phyloP scores from a whole-genome alignment of 2,797 vertebrate genomes.

The Danio jaintianensis region DNA sequence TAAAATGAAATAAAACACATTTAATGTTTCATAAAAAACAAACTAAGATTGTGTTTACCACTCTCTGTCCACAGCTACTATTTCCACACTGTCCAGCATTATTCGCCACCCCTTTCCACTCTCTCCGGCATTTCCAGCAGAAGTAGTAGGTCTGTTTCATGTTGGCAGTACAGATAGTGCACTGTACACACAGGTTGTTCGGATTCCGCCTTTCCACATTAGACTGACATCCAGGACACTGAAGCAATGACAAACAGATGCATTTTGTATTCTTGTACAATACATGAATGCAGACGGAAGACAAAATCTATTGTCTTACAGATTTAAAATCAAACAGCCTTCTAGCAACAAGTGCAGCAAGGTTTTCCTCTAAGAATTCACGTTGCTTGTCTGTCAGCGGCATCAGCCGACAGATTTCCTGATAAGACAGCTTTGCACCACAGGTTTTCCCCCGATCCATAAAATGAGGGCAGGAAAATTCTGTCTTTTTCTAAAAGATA shows the following conservation, averaged over 20 bases:
- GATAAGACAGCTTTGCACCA: slow-evolving; percentile 64
- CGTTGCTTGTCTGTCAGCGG: slow-evolving; percentile 67
- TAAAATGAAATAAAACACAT: too few relatives aligned
- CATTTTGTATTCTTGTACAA: too few relatives aligned
- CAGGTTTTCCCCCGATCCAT: slow-evolving; percentile 47
- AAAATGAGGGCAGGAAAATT: slow-evolving; percentile 71
- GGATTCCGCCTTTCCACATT: slow-evolving; percentile 68
- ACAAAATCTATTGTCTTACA: slow-evolving; percentile 61
- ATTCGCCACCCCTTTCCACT: slow-evolving; percentile 70
- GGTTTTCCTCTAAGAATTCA: slow-evolving; percentile 70
- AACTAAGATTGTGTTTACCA: slow-evolving; percentile 19
- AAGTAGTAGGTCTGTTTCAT: slow-evolving; percentile 53
- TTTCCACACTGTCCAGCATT: slow-evolving; percentile 43
- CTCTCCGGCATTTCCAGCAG: slow-evolving; percentile 78
- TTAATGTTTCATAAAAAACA: too few relatives aligned
- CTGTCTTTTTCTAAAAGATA: slow-evolving; percentile 45
- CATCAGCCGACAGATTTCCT: slow-evolving; percentile 70
- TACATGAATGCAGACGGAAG: not conserved
- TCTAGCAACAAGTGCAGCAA: slow-evolving; percentile 63
- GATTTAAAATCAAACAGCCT: slow-evolving; percentile 70
- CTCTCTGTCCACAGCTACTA: slow-evolving; percentile 35
- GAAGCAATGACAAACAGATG: not conserved
- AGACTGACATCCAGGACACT: slow-evolving; percentile 77
- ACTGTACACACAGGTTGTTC: slow-evolving; percentile 69
- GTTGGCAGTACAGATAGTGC: slow-evolving; percentile 68